Conservation (phyloP, 1,140 invertebrate species). For the Drosophila athabasca region DNA sequence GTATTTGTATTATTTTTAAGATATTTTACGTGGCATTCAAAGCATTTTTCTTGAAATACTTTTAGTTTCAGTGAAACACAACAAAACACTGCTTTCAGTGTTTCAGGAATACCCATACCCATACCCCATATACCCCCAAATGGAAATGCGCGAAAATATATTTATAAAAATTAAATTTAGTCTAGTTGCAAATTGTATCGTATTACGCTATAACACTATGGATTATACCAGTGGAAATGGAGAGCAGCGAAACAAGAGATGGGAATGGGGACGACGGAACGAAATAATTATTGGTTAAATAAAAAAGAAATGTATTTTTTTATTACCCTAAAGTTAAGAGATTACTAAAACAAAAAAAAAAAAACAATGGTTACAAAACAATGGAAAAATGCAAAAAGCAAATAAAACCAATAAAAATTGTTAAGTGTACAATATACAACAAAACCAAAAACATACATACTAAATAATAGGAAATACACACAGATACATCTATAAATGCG, state of each 20-base stretch:
- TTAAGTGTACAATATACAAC: conserved; percentile 43
- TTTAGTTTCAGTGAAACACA: too few species aligned
- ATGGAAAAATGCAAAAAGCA: conserved; percentile 1
- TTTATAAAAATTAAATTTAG: conserved; percentile 46
- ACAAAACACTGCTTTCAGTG: too few species aligned
- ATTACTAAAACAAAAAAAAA: not conserved
- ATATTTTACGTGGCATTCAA: too few species aligned
- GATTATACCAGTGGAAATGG: conserved; percentile 11
- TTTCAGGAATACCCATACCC: conserved; percentile 9
- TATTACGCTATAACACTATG: conserved; percentile 46
- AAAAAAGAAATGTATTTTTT: conserved; percentile 69
- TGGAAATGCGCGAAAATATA: conserved; percentile 39
- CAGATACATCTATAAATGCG: conserved; percentile 26
- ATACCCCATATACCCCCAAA: conserved; percentile 6
- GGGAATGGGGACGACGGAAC: not conserved
- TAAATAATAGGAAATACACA: conserved; percentile 29
- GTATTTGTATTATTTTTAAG: too few species aligned
- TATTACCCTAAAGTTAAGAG: conserved; percentile 55
- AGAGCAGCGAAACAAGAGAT: not conserved
- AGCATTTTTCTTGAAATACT: too few species aligned
- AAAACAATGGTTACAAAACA: too few species aligned
- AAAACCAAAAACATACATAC: conserved; percentile 10
- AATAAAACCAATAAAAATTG: conserved; percentile 24
- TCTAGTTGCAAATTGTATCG: conserved; percentile 59
- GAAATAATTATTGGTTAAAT: conserved; percentile 33